Evolutionary conservation across 2,113 vertebrate genomes (phyloP), one percentile per base, ranked within the genome.

Genomic region (Dipodomys spectabilis): DNA sequence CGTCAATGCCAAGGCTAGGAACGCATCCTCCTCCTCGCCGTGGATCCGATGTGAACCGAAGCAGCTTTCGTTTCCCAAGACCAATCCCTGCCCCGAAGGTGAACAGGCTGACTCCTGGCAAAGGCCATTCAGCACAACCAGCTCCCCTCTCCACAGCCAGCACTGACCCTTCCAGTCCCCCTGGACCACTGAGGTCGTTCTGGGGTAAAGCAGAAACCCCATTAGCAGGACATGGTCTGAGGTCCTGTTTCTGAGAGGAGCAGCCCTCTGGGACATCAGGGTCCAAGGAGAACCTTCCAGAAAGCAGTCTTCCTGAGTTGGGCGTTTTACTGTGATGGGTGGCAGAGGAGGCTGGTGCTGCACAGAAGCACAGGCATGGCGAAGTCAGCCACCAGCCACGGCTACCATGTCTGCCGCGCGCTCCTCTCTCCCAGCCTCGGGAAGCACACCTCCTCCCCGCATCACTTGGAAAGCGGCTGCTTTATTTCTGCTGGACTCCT

Each of bases 401-500:
- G 35, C 45, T 19, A 1, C 74, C 28, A 6, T 0, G 15, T 28
- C 71, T 13, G 0, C 32, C 2, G n/a, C 22, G 77, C 0, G 15
- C 8, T 5, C 19, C 12, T 71, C 57, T 2, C 75, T 86, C 64
- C 30, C 7, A 1, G 27, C 7, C 53, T 9, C 15, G 53, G 53
- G 53, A 57, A 45, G 81, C 81, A 27, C 74, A 25, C 0, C 60
- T 67, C 88, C 68, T 90, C 75, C 28, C 18, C 28, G 22, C 13
- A 25, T 16, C 28, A 79, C 69, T 6, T 11, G 15, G 32, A 86
- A 81, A 93, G 74, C 94, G 95, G 94, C 92, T 96, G 94, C 65
- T 93, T 92, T 44, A 27, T 39, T 94, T 94, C 92, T 94, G 96
- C 96, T 90, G 91, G 90, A 95, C 93, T 96, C 94, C 93, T 86